A percentile compares a stretch with the other conserved stretches of the same genome.
Conservation (phyloP, 2,113 vertebrate species). For the Takifugu bimaculatus region DNA sequence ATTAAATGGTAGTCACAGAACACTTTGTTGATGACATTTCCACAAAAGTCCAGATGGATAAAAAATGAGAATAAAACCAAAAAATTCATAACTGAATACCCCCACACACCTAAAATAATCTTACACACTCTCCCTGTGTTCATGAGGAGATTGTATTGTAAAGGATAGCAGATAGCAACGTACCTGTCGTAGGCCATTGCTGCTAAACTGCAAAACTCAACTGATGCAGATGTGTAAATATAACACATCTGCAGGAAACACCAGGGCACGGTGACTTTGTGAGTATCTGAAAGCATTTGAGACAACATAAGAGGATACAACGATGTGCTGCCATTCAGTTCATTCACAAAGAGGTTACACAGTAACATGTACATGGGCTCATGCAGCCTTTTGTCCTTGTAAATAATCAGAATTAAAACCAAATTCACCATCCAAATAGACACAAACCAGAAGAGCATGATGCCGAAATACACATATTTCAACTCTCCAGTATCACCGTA, state of each 20-base stretch:
- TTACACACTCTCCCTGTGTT: conserved; percentile 3
- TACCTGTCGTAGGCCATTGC: conserved; percentile 40
- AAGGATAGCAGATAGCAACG: conserved; percentile 21
- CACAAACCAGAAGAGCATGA: no score
- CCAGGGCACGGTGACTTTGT: conserved; percentile 8
- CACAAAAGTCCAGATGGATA: no score
- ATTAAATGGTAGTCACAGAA: no score
- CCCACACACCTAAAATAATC: no score
- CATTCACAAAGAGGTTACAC: conserved; percentile 23
- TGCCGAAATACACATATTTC: no score
- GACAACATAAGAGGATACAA: conserved; percentile 27
- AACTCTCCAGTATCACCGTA: no score
- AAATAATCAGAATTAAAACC: conserved; percentile 21
- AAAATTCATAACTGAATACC: no score
- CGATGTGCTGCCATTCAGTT: conserved; percentile 6
- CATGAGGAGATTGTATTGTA: conserved; percentile 24
- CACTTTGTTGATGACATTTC: no score
- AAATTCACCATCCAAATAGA: conserved; percentile 8
- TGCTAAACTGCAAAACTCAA: conserved; percentile 29
- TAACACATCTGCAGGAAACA: conserved; percentile 31
- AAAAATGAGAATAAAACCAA: no score
- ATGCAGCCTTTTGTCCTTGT: conserved; percentile 20
- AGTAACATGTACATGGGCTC: conserved; percentile 34
- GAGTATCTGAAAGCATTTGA: conserved; percentile 28
- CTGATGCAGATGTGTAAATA: conserved; percentile 7